Evolutionary conservation across 2,888 invertebrate species (phyloP).

Genomic region (Ceratothoa steindachneri): DNA sequence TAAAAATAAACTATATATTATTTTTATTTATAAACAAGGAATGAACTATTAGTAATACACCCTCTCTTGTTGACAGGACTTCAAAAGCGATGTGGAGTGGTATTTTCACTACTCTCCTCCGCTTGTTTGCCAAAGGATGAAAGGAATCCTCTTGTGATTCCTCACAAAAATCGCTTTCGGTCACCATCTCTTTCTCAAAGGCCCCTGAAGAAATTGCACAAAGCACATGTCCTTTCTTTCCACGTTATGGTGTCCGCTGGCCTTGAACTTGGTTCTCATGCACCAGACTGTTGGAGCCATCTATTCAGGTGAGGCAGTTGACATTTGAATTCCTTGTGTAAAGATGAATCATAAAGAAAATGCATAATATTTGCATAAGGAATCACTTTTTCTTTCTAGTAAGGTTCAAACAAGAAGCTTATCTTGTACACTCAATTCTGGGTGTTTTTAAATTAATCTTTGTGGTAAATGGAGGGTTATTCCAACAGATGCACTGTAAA

Average conservation of each 20-base stretch:
- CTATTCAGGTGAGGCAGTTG: slow-evolving; percentile 66
- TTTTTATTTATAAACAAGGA: no score
- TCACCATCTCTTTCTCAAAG: slow-evolving; percentile 48
- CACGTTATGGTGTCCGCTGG: slow-evolving; percentile 84
- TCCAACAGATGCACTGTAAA: no score
- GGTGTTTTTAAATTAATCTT: no score
- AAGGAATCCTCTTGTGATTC: slow-evolving; percentile 48
- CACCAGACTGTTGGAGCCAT: slow-evolving; percentile 91
- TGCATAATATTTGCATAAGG: no score
- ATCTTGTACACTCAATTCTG: no score
- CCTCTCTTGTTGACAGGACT: no score
- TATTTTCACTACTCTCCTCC: slow-evolving; percentile 76
- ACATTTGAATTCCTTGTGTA: background rate
- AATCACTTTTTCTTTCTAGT: no score
- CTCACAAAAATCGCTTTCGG: slow-evolving; percentile 42
- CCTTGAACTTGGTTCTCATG: slow-evolving; percentile 84
- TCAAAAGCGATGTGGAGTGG: slow-evolving; percentile 84
- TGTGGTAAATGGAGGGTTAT: no score
- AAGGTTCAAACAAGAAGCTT: no score
- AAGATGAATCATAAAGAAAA: no score
- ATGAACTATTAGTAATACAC: no score
- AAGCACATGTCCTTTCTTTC: slow-evolving; percentile 85
- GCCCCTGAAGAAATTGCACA: slow-evolving; percentile 63
- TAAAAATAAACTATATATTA: no score
- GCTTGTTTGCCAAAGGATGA: slow-evolving; percentile 75